Base-by-base conservation (phyloP, 2,113 vertebrate species). In the Chitala chitala region DNA sequence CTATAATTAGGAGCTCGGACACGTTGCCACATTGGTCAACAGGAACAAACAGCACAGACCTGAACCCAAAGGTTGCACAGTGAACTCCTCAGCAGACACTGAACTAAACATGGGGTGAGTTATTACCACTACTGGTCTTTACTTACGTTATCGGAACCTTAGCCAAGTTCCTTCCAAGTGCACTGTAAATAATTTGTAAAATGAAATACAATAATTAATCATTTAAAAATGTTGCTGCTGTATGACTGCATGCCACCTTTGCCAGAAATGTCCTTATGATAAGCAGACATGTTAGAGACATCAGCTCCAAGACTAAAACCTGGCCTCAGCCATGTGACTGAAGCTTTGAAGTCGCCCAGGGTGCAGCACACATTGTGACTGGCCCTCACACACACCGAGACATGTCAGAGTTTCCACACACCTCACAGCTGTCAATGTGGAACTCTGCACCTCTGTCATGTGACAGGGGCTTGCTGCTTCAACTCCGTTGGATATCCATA, bases 391-490 rank as follows among this genome's bases (percentile, higher is more conserved):
- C n/a, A n/a, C n/a, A n/a, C n/a, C n/a, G n/a, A n/a, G n/a, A n/a
- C n/a, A n/a, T n/a, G n/a, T n/a, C n/a, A n/a, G n/a, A n/a, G n/a
- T n/a, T n/a, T n/a, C n/a, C n/a, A n/a, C n/a, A n/a, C n/a, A 82
- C 84, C 65, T 88, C 89, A 89, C 89, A 88, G 86, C 87, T 88
- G 86, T 89, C 84, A 89, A 85, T 88, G 84, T 84, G 83, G 85
- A 86, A 87, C 88, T 80, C 82, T 77, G 84, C 87, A 83, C 85
- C 89, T 92, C 88, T 87, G 85, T 87, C 84, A 84, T 90, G 89
- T 90, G 90, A 90, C 90, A 88, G 88, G 85, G 84, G 89, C 84
- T 88, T 86, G 87, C 87, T 85, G 88, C 81, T 86, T 87, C 73
- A 84, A 84, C 81, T 78, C 48, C 79, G 86, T 89, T 90, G 50